Base-by-base conservation (phyloP, 2,888 invertebrate species). In the Cheilosia vernalis region DNA sequence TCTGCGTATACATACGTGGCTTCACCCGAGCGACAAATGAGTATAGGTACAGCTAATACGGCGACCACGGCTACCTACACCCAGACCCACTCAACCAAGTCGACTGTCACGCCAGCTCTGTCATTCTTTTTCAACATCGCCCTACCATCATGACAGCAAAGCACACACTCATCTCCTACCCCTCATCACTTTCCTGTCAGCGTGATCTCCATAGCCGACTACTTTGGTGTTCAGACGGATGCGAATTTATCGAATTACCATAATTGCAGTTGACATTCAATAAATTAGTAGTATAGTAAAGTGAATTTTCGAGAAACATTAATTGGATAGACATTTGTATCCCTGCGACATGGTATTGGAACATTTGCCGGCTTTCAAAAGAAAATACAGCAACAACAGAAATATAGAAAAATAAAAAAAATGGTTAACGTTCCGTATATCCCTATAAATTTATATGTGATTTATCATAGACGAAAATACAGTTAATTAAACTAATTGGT, bases 351-450 rank as follows among this genome's bases (percentile, higher is more conserved):
- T 44, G 27, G 58, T 55, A 49, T 81, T 33, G 37, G 40, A 37
- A 21, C 19, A 73, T 79, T 66, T 56, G 30, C 49, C 30, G 27
- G 6, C 40, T 61, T 60, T 67, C 9, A 55, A 24, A 47, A 44
- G 17, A n/a, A 27, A 24, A 69, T 40, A 21, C 17, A 10, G 42
- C 51, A 47, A 67, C 60, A 67, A 37, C 55, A 27, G 51, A 79
- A 79, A 60, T 49, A 19, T 0, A 30, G 0, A 30, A 47, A 9
- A 10, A 58, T 55, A 72, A 37, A 61, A 55, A 66, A 77, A 47
- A 84, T 84, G 84, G 80, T 84, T 64, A 80, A 84, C 74, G 84
- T 84, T 84, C 83, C 83, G 56, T 73, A 64, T 37, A 76, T 70
- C 82, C 77, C 27, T 77, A 51, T 60, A 64, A 74, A 83, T 51